These are phyloP conservation scores for Conger conger DNA, from an alignment of 2,113 vertebrate species.

Conservation along the genomic window DNA sequence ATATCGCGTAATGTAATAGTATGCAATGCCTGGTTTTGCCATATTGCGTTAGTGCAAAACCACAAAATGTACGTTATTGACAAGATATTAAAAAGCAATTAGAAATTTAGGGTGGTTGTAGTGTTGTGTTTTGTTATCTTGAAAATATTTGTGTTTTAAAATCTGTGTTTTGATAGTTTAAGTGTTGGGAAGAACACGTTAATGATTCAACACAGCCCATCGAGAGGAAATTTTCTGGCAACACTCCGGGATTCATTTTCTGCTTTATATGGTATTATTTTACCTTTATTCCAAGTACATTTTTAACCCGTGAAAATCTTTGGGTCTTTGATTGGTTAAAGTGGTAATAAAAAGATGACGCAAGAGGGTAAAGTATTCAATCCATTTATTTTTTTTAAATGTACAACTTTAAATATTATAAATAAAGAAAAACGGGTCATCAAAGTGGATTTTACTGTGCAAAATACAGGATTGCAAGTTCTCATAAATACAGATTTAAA, in stretches of 20 bases:
- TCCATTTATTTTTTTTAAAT: conserved; percentile 86
- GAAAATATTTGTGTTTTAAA: not conserved
- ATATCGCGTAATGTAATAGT: not conserved
- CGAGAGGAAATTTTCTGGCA: not conserved
- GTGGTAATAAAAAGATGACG: conserved; percentile 76
- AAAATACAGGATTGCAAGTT: conserved; percentile 74
- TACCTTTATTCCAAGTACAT: not conserved
- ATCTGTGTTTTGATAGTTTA: not conserved
- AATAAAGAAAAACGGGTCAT: conserved; percentile 77
- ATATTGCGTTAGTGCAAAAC: not conserved
- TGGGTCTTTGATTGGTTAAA: not conserved
- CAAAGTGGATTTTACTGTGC: conserved; percentile 61
- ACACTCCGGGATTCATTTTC: not conserved
- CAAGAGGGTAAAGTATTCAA: conserved; percentile 71
- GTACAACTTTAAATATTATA: conserved; percentile 84
- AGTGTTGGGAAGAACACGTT: not conserved
- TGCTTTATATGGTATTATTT: not conserved
- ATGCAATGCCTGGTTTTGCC: not conserved
- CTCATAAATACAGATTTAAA: conserved; percentile 62
- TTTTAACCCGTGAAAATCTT: not conserved
- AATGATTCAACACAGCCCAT: not conserved
- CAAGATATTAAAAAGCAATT: not conserved
- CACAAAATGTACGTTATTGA: not conserved
- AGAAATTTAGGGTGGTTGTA: not conserved
- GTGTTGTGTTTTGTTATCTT: not conserved